phyloP scores from a whole-genome alignment of 1,140 invertebrate species.

The Aphidius ervi region DNA sequence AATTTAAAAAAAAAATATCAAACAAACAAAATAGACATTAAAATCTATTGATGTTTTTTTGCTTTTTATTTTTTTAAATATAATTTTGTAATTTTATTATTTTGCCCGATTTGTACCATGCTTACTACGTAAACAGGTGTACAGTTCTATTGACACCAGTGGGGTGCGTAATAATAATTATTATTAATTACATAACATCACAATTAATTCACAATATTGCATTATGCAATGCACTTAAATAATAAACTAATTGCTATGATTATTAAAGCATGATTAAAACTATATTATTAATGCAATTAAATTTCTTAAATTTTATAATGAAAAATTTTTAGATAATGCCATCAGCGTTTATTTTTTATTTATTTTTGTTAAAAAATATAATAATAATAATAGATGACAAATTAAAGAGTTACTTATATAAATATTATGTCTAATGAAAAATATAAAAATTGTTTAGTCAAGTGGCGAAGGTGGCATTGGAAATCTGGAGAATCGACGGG shows the following conservation, averaged over 20 bases:
- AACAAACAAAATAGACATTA: no score
- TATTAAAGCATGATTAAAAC: neutral
- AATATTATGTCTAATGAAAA: neutral
- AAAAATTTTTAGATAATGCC: neutral
- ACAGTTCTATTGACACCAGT: constrained; percentile 60
- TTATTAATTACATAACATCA: constrained; percentile 19
- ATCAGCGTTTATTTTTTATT: no score
- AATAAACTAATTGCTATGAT: no score
- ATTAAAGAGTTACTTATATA: constrained; percentile 1
- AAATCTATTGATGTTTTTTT: neutral
- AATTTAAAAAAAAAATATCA: no score
- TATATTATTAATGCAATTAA: neutral
- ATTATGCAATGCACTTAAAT: no score
- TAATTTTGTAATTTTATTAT: constrained; percentile 23
- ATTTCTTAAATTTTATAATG: neutral
- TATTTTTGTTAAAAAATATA: neutral
- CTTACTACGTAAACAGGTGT: constrained; percentile 50
- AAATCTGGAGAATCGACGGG: constrained; percentile 47
- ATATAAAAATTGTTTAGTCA: constrained; percentile 33
- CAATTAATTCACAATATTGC: constrained; percentile 2
- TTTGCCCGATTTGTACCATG: constrained; percentile 35
- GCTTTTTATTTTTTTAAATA: constrained; percentile 13
- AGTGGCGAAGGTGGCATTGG: constrained; percentile 50
- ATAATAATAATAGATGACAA: constrained; percentile 6
- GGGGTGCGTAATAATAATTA: constrained; percentile 48